A percentile compares a stretch with the other conserved stretches of the same genome.
Evolutionary conservation across 2,888 invertebrate genomes (phyloP).

Genomic region (Drosophila greeni): DNA sequence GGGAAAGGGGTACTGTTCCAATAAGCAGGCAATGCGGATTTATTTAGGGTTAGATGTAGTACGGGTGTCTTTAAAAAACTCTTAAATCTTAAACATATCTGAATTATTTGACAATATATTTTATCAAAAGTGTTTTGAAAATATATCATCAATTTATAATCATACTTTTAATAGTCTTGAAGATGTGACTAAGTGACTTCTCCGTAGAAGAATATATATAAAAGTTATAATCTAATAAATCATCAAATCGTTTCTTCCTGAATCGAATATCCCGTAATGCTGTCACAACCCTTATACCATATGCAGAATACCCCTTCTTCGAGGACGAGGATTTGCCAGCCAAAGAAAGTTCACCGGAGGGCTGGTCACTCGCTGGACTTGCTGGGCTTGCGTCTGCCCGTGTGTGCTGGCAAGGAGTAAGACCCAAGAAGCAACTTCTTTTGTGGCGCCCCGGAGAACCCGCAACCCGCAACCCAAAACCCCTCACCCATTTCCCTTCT

Average conservation of each 20-base stretch:
- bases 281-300: slow-evolving; percentile 14
- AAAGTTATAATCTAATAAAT: not conserved
- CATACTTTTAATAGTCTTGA: not conserved
- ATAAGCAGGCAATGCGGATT: slow-evolving; percentile 5
- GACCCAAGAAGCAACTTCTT: slow-evolving; percentile 73
- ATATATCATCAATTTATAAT: not conserved
- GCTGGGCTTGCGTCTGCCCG: slow-evolving; percentile 31
- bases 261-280: not conserved
- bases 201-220: not conserved
- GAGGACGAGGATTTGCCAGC: slow-evolving; percentile 22
- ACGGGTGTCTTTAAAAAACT: not conserved
- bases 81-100: not conserved
- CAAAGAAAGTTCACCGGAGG: slow-evolving; percentile 38
- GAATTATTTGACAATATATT: not conserved
- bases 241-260: slow-evolving; percentile 3
- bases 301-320: slow-evolving; percentile 16
- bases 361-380: slow-evolving; percentile 64
- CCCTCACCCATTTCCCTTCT: slow-evolving; percentile 39
- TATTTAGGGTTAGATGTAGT: not conserved
- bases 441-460: slow-evolving; percentile 62
- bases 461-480: slow-evolving; percentile 2
- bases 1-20: not conserved
- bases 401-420: slow-evolving; percentile 37
- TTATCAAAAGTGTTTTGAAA: too few relatives aligned
- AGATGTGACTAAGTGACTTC: too few relatives aligned